These are phyloP conservation scores for Hymenopus coronatus DNA, from an alignment of 2,888 invertebrate genomes.

Conservation along the genomic window DNA sequence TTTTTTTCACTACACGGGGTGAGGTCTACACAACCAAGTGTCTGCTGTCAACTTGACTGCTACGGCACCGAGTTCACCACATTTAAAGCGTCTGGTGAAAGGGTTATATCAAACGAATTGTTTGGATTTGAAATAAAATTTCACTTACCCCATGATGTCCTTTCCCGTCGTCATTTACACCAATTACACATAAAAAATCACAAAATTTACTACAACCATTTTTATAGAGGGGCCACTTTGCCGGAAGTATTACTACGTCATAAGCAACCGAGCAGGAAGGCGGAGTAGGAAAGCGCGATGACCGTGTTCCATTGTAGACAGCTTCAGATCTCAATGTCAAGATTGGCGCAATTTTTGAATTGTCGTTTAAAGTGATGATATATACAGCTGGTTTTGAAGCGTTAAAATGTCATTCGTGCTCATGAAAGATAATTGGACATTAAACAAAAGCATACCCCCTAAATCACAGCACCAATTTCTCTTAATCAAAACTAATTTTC, in stretches of 20 bases:
- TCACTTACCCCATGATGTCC: slow-evolving; percentile 75
- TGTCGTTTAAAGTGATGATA: background rate
- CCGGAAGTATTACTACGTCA: slow-evolving; percentile 29
- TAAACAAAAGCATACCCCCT: too few relatives aligned
- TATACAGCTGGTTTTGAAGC: too few relatives aligned
- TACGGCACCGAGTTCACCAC: background rate
- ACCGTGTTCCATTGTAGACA: background rate
- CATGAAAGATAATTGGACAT: too few relatives aligned
- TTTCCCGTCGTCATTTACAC: slow-evolving; percentile 76
- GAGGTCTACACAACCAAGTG: background rate
- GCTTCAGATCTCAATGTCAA: background rate
- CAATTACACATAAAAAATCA: slow-evolving; percentile 45
- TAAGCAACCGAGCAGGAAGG: slow-evolving; percentile 18
- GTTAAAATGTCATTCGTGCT: too few relatives aligned
- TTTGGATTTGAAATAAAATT: background rate
- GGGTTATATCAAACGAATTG: background rate
- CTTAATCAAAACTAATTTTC: too few relatives aligned
- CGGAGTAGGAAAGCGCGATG: background rate
- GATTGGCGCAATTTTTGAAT: background rate
- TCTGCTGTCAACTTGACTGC: background rate
- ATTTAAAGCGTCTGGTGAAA: background rate
- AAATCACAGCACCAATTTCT: too few relatives aligned
- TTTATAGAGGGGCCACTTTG: slow-evolving; percentile 21
- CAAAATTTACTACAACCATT: slow-evolving; percentile 44
- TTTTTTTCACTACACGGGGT: background rate